Evolutionary conservation across 2,113 vertebrate genomes (phyloP), one percentile per base, ranked within the genome.

Genomic region (Salvator merianae): DNA sequence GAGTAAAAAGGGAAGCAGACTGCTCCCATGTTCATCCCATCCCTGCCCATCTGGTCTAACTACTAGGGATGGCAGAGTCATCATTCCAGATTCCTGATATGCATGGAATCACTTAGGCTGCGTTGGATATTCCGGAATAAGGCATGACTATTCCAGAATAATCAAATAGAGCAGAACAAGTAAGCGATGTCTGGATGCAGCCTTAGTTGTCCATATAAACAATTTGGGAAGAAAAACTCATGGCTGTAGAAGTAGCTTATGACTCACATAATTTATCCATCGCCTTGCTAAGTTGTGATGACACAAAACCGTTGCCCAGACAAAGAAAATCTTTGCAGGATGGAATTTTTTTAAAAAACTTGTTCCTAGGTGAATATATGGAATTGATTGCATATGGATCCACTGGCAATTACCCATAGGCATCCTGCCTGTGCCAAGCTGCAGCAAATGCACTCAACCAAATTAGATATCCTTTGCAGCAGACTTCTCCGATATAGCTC

Each of bases 291-390:
- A 71, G 28, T 94, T 93, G 22, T n/a, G 88, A 82, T 77, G 83
- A 20, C 89, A 84, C 43, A 0, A 36, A 66, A 80, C 91, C 83
- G 86, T 88, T 90, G 86, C 82, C 77, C 65, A 89, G 43, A 36
- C 53, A 72, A 53, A 77, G 34, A 53, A 70, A 59, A 59, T 59
- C 55, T 59, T 69, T 69, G n/a, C 68, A 69, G 68, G n/a, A 7
- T 36, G 63, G 36, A 91, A 82, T 30, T 85, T 90, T 66, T 6
- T 83, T 87, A 76, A 77, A 94, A 91, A 92, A 50, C 87, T 34
- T 62, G 92, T 69, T 93, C 92, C 87, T 89, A 85, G 38, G 32
- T 94, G 91, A 91, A 92, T 92, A 88, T 93, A 92, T 89, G 94
- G 82, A 93, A 94, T 30, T 90, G 89, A 92, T 88, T 77, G 70